Percentiles rank a stretch among this genome's conserved stretches.
Evolutionary conservation across 2,888 invertebrate genomes (phyloP).

Genomic region (Heliconius ethilla): DNA sequence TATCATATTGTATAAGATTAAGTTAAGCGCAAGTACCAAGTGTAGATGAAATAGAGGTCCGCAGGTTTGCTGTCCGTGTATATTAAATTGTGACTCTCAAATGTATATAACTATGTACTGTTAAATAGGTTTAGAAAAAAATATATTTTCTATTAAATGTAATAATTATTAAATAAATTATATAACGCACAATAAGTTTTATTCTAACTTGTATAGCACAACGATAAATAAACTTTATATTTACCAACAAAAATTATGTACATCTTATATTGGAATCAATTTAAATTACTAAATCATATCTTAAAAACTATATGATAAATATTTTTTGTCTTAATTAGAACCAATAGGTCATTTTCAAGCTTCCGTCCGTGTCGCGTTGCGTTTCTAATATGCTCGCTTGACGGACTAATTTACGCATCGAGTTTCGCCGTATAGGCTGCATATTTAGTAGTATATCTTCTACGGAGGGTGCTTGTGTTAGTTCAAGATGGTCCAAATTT

Average conservation of each 20-base stretch:
- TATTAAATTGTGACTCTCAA: conserved; percentile 4
- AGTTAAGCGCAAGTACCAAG: conserved; percentile 4
- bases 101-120: conserved; percentile 40
- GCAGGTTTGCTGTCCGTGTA: conserved; percentile 6
- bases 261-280: neutral
- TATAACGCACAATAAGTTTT: conserved; percentile 12
- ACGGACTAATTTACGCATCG: conserved; percentile 87
- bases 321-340: conserved; percentile 77
- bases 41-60: neutral
- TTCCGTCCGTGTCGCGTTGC: conserved; percentile 89
- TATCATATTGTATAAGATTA: neutral
- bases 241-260: conserved; percentile 9
- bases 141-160: conserved; percentile 36
- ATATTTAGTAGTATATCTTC: conserved; percentile 61
- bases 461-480: conserved; percentile 63
- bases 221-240: conserved; percentile 4
- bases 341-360: conserved; percentile 94
- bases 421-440: conserved; percentile 67
- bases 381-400: conserved; percentile 92
- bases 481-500: conserved; percentile 85
- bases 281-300: neutral
- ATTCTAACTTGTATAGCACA: conserved; percentile 1
- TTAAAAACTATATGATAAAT: conserved; percentile 24
- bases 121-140: conserved; percentile 23
- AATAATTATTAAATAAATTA: conserved; percentile 36